Percentiles rank a stretch among this genome's conserved stretches.
Conservation (phyloP, 2,888 invertebrate genomes). For the Hermaeophaga mercurialis region DNA sequence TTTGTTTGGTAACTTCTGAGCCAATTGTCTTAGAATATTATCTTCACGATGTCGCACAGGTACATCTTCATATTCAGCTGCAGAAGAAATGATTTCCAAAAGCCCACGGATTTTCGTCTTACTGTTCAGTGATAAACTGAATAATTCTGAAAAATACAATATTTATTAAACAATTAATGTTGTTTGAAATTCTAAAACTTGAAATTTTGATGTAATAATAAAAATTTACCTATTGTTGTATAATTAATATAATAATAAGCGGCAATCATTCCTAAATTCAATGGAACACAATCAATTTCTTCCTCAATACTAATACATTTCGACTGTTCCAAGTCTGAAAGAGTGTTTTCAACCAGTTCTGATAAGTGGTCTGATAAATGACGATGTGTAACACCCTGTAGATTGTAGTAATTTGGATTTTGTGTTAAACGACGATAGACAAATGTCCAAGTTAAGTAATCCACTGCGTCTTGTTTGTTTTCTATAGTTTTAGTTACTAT, state of each 20-base stretch:
- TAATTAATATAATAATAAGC: conserved; percentile 99
- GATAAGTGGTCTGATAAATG: conserved; percentile 98
- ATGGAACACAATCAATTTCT: conserved; percentile 94
- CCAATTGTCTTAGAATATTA: conserved; percentile 70
- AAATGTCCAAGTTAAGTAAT: conserved; percentile 99
- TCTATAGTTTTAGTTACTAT: conserved; percentile 99
- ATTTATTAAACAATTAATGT: not conserved
- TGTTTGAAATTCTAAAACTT: too few relatives aligned
- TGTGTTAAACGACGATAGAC: conserved; percentile 95
- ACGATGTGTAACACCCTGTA: conserved; percentile 94
- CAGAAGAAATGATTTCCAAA: conserved; percentile 96
- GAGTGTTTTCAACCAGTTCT: conserved; percentile 94
- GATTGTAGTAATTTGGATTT: conserved; percentile 99
- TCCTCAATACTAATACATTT: conserved; percentile 98
- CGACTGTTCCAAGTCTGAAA: conserved; percentile 92
- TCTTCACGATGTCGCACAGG: conserved; percentile 96
- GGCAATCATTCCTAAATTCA: conserved; percentile 99
- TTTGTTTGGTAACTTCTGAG: conserved; percentile 66
- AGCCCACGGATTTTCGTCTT: conserved; percentile 98
- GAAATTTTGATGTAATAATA: too few relatives aligned
- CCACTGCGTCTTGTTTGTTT: conserved; percentile 99
- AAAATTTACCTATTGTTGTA: conserved; percentile 85
- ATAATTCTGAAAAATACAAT: conserved; percentile 75
- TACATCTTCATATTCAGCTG: conserved; percentile 94
- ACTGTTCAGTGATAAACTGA: conserved; percentile 93